Evolutionary conservation across 1,140 invertebrate genomes (phyloP).

Genomic region (Drosophila quadrilineata): DNA sequence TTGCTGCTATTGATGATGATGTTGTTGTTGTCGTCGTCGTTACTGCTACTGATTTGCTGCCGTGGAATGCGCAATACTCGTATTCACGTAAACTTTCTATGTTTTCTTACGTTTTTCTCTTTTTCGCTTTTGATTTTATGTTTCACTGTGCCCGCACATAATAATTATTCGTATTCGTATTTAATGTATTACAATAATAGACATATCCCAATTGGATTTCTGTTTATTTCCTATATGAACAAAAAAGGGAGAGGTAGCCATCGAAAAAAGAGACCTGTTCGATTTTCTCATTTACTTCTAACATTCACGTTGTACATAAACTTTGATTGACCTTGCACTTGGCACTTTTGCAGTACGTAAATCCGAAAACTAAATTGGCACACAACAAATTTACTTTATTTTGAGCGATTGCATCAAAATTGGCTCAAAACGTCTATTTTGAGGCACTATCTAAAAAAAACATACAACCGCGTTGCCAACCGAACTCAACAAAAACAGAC

Average conservation of each 20-base stretch:
- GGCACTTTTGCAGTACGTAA: not conserved
- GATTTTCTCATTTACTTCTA: no score
- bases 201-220: constrained; percentile 51
- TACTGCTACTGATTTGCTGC: constrained; percentile 29
- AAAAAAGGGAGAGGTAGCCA: constrained; percentile 43
- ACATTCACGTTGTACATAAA: not conserved
- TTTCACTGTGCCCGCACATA: constrained; percentile 67
- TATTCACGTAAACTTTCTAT: constrained; percentile 45
- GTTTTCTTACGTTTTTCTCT: constrained; percentile 34
- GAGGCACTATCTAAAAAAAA: not conserved
- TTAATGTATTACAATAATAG: constrained; percentile 49
- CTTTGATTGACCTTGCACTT: constrained; percentile 4
- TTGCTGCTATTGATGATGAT: not conserved
- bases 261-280: constrained; percentile 14
- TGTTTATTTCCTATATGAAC: constrained; percentile 58
- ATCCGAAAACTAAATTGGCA: constrained; percentile 6
- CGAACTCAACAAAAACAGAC: not conserved
- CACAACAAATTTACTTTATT: not conserved
- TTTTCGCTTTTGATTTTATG: no score
- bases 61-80: constrained; percentile 66
- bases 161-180: constrained; percentile 38
- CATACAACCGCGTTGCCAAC: constrained; percentile 7
- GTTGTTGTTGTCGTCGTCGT: constrained; percentile 31
- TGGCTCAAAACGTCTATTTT: constrained; percentile 2
- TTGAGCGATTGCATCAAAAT: not conserved